phyloP scores from a whole-genome alignment of 2,113 vertebrate species.

The Chlorodrepanis virens region DNA sequence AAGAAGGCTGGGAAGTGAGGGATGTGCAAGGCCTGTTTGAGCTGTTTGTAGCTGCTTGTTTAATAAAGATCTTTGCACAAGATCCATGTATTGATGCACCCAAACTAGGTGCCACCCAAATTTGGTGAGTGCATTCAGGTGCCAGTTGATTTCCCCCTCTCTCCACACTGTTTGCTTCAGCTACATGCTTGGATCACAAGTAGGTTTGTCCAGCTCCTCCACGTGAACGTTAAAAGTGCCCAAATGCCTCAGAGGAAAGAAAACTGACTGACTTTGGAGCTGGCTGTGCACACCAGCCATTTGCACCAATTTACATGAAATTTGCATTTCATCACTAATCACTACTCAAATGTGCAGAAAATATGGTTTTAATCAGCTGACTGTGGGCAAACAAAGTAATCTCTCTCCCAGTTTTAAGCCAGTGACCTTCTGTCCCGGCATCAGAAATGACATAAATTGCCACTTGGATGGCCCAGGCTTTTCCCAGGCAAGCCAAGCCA shows the following conservation, averaged over 20 bases:
- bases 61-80: background rate
- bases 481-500: background rate
- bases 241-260: background rate
- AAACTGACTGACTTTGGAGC: background rate
- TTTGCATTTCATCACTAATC: conserved; percentile 39
- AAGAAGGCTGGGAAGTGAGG: background rate
- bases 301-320: conserved; percentile 30
- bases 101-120: background rate
- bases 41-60: background rate
- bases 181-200: background rate
- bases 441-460: background rate
- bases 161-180: fast-evolving
- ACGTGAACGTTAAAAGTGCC: background rate
- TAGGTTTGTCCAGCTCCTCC: background rate
- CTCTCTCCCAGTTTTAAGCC: background rate
- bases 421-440: background rate
- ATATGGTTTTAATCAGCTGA: background rate
- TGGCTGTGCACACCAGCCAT: background rate
- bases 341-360: background rate
- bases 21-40: background rate
- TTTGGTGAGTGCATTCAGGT: background rate
- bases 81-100: background rate
- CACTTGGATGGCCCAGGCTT: background rate
- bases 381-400: conserved; percentile 19
- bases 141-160: background rate